phyloP scores from a whole-genome alignment of 2,888 invertebrate species.

The Agrotis exclamationis region DNA sequence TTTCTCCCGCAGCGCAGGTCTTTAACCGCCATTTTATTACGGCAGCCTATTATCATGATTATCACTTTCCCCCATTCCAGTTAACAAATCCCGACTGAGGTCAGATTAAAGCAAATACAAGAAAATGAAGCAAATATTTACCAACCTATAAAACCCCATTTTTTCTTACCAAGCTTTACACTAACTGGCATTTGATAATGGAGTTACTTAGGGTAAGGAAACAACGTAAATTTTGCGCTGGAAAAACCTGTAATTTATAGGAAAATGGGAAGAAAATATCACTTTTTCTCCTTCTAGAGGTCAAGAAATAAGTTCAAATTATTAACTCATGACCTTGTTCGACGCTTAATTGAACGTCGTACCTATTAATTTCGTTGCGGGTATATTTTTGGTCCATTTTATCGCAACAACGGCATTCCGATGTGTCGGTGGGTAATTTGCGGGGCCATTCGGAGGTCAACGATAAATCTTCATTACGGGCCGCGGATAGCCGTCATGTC shows the following conservation, averaged over 20 bases:
- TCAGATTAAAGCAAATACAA: constrained; percentile 51
- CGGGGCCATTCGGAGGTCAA: constrained; percentile 67
- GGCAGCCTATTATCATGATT: constrained; percentile 32
- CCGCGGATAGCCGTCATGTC: constrained; percentile 65
- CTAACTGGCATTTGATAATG: constrained; percentile 51
- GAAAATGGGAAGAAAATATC: constrained; percentile 16
- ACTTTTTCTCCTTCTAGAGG: constrained; percentile 11
- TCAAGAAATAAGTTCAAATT: constrained; percentile 33
- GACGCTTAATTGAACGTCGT: constrained; percentile 57
- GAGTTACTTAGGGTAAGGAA: constrained; percentile 52
- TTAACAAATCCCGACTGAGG: constrained; percentile 19
- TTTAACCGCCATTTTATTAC: constrained; percentile 30
- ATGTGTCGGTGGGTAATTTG: constrained; percentile 69
- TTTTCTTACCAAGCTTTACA: constrained; percentile 36
- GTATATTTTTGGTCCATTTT: constrained; percentile 63
- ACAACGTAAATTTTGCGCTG: constrained; percentile 31
- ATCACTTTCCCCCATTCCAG: constrained; percentile 23
- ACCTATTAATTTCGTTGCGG: constrained; percentile 56
- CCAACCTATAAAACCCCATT: constrained; percentile 24
- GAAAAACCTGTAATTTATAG: constrained; percentile 34
- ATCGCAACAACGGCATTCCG: constrained; percentile 62
- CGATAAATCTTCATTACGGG: constrained; percentile 76
- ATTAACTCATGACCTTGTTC: constrained; percentile 43
- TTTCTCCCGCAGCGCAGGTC: neutral
- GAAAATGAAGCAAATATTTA: constrained; percentile 57